Conservation (phyloP, 2,113 vertebrate genomes). For the Dasyurus viverrinus region DNA sequence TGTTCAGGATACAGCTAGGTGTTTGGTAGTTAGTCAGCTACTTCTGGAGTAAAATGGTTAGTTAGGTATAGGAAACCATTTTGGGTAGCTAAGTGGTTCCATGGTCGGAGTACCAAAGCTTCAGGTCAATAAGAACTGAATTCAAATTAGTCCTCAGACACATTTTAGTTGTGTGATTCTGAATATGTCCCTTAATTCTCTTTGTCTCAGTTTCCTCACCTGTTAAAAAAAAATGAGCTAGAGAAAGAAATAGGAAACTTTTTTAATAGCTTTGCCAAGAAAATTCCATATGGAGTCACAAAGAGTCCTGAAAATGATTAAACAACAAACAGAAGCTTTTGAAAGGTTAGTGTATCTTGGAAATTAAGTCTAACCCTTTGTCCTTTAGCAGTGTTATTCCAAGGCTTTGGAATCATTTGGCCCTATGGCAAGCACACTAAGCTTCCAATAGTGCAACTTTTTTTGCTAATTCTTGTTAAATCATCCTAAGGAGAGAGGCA, state of each 20-base stretch:
- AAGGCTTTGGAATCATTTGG: background rate
- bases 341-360: background rate
- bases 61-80: background rate
- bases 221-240: background rate
- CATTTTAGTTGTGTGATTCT: background rate
- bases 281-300: background rate
- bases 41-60: background rate
- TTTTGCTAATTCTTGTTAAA: slow-evolving; percentile 6
- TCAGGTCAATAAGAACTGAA: background rate
- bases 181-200: background rate
- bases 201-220: background rate
- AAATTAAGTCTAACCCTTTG: background rate
- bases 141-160: background rate
- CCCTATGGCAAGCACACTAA: background rate
- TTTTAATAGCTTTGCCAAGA: background rate
- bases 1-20: background rate
- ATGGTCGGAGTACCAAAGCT: background rate
- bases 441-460: background rate
- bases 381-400: background rate
- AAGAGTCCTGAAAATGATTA: background rate
- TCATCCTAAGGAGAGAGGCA: slow-evolving; percentile 28
- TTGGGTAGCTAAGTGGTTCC: background rate
- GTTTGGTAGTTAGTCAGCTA: background rate
- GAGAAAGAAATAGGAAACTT: background rate
- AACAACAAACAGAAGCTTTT: background rate